Base-by-base conservation (phyloP, 2,888 invertebrate species). In the Sesia bembeciformis region DNA sequence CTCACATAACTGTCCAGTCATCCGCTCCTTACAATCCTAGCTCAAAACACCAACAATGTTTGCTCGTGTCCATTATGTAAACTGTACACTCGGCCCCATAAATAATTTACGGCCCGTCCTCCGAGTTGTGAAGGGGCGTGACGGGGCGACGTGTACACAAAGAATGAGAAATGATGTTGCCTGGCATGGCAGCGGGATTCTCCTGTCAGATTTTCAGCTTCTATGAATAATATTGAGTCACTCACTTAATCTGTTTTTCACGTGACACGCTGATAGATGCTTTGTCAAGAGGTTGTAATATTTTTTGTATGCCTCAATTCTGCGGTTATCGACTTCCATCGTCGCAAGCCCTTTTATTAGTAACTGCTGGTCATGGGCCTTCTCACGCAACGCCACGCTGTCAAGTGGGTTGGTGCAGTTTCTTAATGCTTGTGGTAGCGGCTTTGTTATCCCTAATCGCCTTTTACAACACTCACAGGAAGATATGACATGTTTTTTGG, bases 81-180 rank as follows among this genome's bases (percentile, higher is more conserved):
- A 59, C 57, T 60, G 62, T 53, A 56, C 49, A 40, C 54, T 42
- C 58, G 55, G 56, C 62, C 62, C 63, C 66, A 74, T 73, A 76
- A 70, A 77, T 76, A 67, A 76, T 76, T 65, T 67, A 77, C 72
- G 61, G 62, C 55, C 52, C 53, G 58, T 58, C 61, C 52, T 40
- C 59, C 40, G 56, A 57, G 67, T 64, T 60, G 64, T 66, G 63
- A 65, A 62, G 65, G 62, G 72, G 74, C 69, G 70, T 74, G 75
- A 67, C 70, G 65, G 59, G 61, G 59, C 70, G 75, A 76, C 67
- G 59, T 63, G 51, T 61, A 67, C 67, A 79, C 78, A 80, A 81
- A 75, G 78, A 70, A 73, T 78, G 81, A 80, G 76, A 78, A 80
- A 81, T 78, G 80, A 73, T 63, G 57, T 56, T 52, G 54, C 54